Conservation (phyloP, 1,140 invertebrate genomes). For the Neodiprion pinetum region DNA sequence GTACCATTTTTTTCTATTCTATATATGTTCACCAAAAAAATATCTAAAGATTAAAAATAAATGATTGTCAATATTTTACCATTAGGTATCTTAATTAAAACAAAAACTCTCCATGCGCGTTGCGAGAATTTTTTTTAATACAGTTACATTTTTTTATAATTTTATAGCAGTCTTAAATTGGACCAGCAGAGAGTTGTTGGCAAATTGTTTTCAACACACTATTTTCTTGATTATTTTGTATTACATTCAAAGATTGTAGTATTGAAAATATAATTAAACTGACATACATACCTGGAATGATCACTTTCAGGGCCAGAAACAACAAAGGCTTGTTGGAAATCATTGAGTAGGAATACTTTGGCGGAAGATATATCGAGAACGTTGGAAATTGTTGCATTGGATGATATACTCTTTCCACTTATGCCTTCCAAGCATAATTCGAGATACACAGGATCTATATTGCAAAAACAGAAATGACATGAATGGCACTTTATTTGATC, state of each 20-base stretch:
- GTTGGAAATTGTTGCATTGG: conserved; percentile 54
- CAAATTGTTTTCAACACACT: no score
- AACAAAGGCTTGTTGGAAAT: conserved; percentile 64
- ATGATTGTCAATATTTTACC: no score
- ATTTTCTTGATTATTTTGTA: no score
- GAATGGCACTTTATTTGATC: no score
- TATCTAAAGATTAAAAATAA: no score
- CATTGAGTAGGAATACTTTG: conserved; percentile 62
- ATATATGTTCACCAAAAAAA: no score
- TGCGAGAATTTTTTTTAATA: no score
- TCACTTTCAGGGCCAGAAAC: conserved; percentile 65
- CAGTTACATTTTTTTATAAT: no score
- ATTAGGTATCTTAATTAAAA: conserved; percentile 12
- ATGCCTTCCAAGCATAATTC: conserved; percentile 64
- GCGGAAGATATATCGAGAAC: conserved; percentile 55
- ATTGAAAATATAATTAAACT: not conserved
- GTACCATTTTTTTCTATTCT: no score
- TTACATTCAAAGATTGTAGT: not conserved
- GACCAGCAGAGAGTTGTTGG: no score
- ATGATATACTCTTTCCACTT: conserved; percentile 56
- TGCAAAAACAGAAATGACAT: conserved; percentile 12
- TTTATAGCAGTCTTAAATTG: no score
- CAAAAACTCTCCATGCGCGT: conserved; percentile 7
- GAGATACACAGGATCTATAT: conserved; percentile 61
- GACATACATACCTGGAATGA: conserved; percentile 34